Conservation (phyloP, 2,888 invertebrate species). For the Erebia ligea region DNA sequence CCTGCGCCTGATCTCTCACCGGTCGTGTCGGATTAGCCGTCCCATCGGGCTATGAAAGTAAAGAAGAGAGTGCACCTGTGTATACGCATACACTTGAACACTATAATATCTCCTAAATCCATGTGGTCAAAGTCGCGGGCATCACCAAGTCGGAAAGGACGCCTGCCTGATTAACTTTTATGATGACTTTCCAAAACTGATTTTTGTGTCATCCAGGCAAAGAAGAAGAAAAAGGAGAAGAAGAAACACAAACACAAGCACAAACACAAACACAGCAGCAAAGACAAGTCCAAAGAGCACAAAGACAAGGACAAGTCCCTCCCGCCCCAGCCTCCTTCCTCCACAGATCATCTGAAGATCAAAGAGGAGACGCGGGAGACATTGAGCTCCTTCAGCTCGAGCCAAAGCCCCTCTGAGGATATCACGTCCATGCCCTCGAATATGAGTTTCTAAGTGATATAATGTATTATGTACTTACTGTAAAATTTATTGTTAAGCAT, state of each 20-base stretch:
- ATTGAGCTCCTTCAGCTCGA: slow-evolving; percentile 89
- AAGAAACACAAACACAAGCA: slow-evolving; percentile 90
- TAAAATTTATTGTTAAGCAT: slow-evolving; percentile 10
- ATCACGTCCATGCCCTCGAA: slow-evolving; percentile 70
- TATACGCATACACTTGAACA: no score
- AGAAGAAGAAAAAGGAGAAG: slow-evolving; percentile 91
- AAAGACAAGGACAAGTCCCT: slow-evolving; percentile 72
- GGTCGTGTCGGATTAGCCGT: no score
- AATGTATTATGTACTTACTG: background rate
- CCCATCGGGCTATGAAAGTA: no score
- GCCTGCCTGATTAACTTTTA: no score
- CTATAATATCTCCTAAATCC: no score
- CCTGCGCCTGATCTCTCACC: no score
- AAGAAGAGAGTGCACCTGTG: no score
- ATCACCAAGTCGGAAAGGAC: no score
- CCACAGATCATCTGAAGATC: slow-evolving; percentile 81
- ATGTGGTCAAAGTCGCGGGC: no score
- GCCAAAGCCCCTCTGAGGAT: slow-evolving; percentile 87
- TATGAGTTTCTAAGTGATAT: slow-evolving; percentile 64
- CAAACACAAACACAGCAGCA: slow-evolving; percentile 95
- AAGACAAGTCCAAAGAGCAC: slow-evolving; percentile 72
- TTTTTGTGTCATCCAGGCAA: slow-evolving; percentile 62
- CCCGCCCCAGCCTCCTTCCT: slow-evolving; percentile 62
- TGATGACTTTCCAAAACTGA: background rate
- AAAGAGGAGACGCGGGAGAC: slow-evolving; percentile 91